Evolutionary conservation across 2,888 invertebrate genomes (phyloP), one percentile per base, ranked within the genome.

Genomic region (Oligia strigilis): DNA sequence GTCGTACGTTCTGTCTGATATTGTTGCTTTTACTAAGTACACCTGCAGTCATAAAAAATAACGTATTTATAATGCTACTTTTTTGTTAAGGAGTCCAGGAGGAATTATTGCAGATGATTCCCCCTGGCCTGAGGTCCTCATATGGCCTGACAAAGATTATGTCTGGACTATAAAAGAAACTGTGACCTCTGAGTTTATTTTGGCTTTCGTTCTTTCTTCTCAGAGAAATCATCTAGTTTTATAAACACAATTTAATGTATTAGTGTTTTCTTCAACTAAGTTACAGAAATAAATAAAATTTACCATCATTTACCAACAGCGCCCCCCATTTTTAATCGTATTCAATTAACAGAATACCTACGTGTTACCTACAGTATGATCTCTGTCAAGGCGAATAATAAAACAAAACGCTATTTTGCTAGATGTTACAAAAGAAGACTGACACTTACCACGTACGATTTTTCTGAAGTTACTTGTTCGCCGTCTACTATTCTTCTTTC

Each of bases 11-110:
- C 65, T 79, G 0, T 72, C 65, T 6, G 90, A 86, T 0, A 78
- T 52, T 1, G 73, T 29, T 0, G 90, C 90, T 82, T 85, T 91
- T 8, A 90, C 71, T 62, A 92, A 52, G 65, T 92, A 83, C 13
- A 80, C 83, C 70, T 75, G 14, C 14, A 55, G 40, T 36, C 5
- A 55, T 52, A 72, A 29, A 36, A 71, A 67, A 19, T 36, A 17
- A 8, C 6, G 9, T 23, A 19, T 62, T n/a, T 60, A 19, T 46
- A 29, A n/a, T 66, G 23, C 66, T 13, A 40, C 40, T 40, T 43
- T 43, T 23, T 36, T 14, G 60, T 60, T 66, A 23, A 23, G 29
- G 29, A 29, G 29, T 29, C 29, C 29, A 29, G 29, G 29, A 40
- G 17, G 0, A 9, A 9, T 43, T 43, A 67, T n/a, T 67, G 23